phyloP scores from a whole-genome alignment of 2,888 invertebrate species.

The Criorhina ranunculi region DNA sequence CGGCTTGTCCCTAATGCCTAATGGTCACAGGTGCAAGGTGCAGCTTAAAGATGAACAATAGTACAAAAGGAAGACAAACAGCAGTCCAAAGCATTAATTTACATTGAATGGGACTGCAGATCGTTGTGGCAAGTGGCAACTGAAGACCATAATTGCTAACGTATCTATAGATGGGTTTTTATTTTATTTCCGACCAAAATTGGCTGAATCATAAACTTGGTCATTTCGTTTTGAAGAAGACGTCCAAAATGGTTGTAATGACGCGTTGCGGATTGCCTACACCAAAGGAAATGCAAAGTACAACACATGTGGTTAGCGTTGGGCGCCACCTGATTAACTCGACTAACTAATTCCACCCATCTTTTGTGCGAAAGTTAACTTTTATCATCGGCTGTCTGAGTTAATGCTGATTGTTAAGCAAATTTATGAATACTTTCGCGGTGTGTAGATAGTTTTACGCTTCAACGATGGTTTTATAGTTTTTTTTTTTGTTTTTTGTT shows the following conservation, averaged over 20 bases:
- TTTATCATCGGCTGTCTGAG: slow-evolving; percentile 34
- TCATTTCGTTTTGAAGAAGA: slow-evolving; percentile 24
- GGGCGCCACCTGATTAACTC: slow-evolving; percentile 62
- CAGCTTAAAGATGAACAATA: slow-evolving; percentile 32
- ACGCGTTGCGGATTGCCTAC: neutral
- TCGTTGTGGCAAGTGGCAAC: slow-evolving; percentile 19
- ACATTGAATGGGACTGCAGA: slow-evolving; percentile 55
- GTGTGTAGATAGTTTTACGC: slow-evolving; percentile 9
- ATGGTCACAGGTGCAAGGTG: slow-evolving; percentile 26
- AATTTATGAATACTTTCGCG: slow-evolving; percentile 48
- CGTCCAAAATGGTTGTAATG: slow-evolving; percentile 7
- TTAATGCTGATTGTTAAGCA: slow-evolving; percentile 60
- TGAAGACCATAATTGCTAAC: slow-evolving; percentile 26
- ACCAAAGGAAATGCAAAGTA: neutral
- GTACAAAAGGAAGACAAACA: slow-evolving; percentile 27
- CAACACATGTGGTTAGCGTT: neutral
- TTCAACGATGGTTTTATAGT: no score
- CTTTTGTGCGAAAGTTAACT: neutral
- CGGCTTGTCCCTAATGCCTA: slow-evolving; percentile 35
- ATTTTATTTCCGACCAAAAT: slow-evolving; percentile 14
- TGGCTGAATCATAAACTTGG: slow-evolving; percentile 48
- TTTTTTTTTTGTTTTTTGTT: neutral
- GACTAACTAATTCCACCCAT: slow-evolving; percentile 8
- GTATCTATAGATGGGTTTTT: slow-evolving; percentile 21
- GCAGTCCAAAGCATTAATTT: slow-evolving; percentile 48